phyloP scores from a whole-genome alignment of 2,113 vertebrate species.

The Thomomys bottae region DNA sequence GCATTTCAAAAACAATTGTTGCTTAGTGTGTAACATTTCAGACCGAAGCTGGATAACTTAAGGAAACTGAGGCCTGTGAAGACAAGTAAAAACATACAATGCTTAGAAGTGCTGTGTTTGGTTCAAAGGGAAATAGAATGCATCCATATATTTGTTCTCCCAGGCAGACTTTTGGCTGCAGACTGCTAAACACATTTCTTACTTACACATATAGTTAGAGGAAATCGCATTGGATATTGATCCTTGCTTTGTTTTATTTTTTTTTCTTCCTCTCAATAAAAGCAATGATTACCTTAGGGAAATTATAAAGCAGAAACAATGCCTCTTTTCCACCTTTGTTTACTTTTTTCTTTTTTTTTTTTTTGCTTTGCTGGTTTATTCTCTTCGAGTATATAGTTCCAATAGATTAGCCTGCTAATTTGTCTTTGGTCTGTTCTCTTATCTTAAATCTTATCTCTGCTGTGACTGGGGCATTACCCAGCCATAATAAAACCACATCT shows the following conservation, averaged over 20 bases:
- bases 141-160: not conserved
- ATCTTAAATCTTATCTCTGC: slow-evolving; percentile 19
- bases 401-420: not conserved
- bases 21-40: too few relatives aligned
- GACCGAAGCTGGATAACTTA: too few relatives aligned
- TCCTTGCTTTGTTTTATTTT: not conserved
- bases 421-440: not conserved
- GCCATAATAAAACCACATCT: not conserved
- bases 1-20: too few relatives aligned
- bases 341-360: not conserved
- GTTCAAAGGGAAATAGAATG: too few relatives aligned
- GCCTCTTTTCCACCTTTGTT: not conserved
- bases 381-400: not conserved
- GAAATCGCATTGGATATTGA: slow-evolving; percentile 31
- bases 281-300: slow-evolving; percentile 13
- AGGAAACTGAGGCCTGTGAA: too few relatives aligned
- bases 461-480: not conserved
- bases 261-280: slow-evolving; percentile 6
- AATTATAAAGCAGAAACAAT: slow-evolving; percentile 30
- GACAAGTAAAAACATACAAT: too few relatives aligned
- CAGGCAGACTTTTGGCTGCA: not conserved
- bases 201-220: slow-evolving; percentile 43
- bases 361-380: slow-evolving; percentile 23
- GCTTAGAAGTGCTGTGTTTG: too few relatives aligned
- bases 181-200: slow-evolving; percentile 39